Evolutionary conservation across 1,140 invertebrate species (phyloP), one percentile per base, ranked within the genome.

Genomic region (Caenorhabditis brenneri): DNA sequence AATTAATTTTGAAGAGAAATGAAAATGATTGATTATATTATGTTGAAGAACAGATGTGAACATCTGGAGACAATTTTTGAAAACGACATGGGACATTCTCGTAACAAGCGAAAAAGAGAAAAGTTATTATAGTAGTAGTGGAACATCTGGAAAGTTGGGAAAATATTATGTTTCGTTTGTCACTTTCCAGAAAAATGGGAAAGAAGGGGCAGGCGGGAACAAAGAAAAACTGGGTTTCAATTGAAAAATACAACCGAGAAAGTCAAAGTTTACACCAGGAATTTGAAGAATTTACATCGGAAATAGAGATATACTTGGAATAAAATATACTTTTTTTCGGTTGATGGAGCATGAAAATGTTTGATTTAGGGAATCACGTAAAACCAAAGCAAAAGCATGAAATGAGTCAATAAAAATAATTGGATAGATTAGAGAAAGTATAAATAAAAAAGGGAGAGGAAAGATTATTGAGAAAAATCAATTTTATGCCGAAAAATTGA

Each of bases 161-260:
- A 33, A 65, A 2, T 27, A 29, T 9, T 27, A 1, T 10, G 24
- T 31, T 27, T 65, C 5, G 5, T 65, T 74, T 42, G 2, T 74
- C 16, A 19, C 33, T 27, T 42, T 10, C n/a, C n/a, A n/a, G 22
- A 10, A 65, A 33, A 19, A 15, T 33, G 10, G n/a, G 24, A 74
- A 42, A 36, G 10, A 46, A 74, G 24, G 24, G 22, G 27, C 33
- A 33, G 19, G n/a, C 16, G 31, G 58, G 22, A 74, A 33, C 31
- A 65, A 22, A 16, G 31, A 65, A 24, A 46, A 74, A 74, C 65
- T 74, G 36, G 65, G 65, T 74, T 74, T 58, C 24, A 58, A n/a
- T 58, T 33, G 7, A 24, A n/a, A 42, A 24, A 27, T 42, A 74
- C 65, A 74, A 74, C 65, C 65, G 65, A 74, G 65, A 74, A 46